phyloP scores from a whole-genome alignment of 2,113 vertebrate species.

The Osmerus eperlanus region DNA sequence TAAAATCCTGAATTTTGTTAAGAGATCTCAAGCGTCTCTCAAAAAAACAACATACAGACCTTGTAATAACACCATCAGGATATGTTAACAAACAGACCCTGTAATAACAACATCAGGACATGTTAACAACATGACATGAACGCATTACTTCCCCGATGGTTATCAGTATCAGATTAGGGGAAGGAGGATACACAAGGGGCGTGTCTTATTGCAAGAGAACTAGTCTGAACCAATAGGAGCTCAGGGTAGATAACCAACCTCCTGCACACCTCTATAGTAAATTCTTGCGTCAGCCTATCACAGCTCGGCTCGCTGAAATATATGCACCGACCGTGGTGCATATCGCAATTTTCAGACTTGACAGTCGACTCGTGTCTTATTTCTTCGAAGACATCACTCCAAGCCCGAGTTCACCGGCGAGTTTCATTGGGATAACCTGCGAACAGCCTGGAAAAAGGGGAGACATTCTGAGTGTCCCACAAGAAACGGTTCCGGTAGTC shows the following conservation, averaged over 20 bases:
- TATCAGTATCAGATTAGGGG: no score
- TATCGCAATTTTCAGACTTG: neutral
- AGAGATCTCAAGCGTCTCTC: no score
- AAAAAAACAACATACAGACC: no score
- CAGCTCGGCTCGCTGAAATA: constrained; percentile 9
- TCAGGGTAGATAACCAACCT: constrained; percentile 2
- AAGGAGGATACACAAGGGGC: no score
- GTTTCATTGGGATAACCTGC: neutral
- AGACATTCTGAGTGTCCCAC: neutral
- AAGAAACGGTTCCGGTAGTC: neutral
- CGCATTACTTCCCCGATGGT: neutral
- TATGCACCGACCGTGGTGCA: constrained; percentile 16
- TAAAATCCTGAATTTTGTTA: no score
- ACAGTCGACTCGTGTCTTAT: no score
- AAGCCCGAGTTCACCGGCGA: no score
- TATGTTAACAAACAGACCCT: neutral
- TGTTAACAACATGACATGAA: neutral
- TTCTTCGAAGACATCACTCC: no score
- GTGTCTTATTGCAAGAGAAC: no score
- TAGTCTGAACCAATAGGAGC: constrained; percentile 11
- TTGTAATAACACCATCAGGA: neutral
- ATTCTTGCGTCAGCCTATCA: constrained; percentile 27
- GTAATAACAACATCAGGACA: neutral
- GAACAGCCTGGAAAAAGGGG: neutral
- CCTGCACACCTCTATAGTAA: constrained; percentile 23